Conservation (phyloP, 2,888 invertebrate genomes). For the Loripinus fragilis region DNA sequence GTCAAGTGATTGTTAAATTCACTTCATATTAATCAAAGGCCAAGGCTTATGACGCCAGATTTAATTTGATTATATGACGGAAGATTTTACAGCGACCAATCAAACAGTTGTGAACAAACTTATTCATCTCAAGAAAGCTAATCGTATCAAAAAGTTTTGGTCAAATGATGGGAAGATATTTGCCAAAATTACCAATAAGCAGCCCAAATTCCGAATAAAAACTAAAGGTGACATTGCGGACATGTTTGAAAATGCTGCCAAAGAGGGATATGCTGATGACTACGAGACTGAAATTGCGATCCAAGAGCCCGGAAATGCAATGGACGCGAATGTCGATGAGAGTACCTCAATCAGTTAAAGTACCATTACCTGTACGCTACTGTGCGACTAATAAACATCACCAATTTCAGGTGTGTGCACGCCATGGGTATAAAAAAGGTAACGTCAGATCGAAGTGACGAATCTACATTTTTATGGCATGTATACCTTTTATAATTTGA, state of each 20-base stretch:
- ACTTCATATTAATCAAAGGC: neutral
- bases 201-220: neutral
- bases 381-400: no score
- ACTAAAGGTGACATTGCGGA: neutral
- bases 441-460: no score
- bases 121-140: neutral
- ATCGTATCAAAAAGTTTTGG: neutral
- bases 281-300: no score
- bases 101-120: neutral
- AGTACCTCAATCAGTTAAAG: no score
- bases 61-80: neutral
- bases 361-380: no score
- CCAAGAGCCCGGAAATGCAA: no score
- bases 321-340: no score
- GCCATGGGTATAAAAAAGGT: no score
- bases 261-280: neutral
- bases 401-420: no score
- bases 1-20: slow-evolving; percentile 3
- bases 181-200: neutral
- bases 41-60: neutral
- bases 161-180: neutral
- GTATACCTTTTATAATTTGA: no score
- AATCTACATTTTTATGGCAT: no score
- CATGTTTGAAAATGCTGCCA: neutral
- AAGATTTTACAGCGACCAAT: slow-evolving; percentile 2